A percentile compares a stretch with the other conserved stretches of the same genome.
Conservation (phyloP, 1,140 invertebrate genomes). For the Scaptomyza graminum region DNA sequence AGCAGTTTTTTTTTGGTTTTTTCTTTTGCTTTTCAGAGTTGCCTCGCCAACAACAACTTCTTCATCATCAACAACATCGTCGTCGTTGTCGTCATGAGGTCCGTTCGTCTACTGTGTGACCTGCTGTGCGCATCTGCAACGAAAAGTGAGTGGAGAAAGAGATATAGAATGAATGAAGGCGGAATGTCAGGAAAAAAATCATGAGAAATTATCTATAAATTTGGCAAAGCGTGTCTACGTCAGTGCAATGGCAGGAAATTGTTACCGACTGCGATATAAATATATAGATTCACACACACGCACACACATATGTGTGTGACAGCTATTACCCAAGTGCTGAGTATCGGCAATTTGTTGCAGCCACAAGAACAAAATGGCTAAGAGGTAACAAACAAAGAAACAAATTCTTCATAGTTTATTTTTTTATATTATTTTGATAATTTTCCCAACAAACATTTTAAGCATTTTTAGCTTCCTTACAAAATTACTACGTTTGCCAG, state of each 20-base stretch:
- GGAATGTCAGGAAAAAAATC: slow-evolving; percentile 60
- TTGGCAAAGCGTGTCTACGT: slow-evolving; percentile 62
- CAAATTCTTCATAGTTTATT: too few relatives aligned
- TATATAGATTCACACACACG: slow-evolving; percentile 33
- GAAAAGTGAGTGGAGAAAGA: slow-evolving; percentile 8
- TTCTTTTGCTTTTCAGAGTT: slow-evolving; percentile 27
- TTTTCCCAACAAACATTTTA: too few relatives aligned
- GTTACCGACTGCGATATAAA: slow-evolving; percentile 71
- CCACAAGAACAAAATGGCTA: too few relatives aligned
- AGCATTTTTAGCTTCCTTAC: too few relatives aligned
- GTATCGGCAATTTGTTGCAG: too few relatives aligned
- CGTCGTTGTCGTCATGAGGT: slow-evolving; percentile 16
- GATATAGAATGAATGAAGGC: slow-evolving; percentile 26
- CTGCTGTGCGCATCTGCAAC: slow-evolving; percentile 71
- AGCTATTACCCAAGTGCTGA: slow-evolving; percentile 2
- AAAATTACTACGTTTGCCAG: background rate
- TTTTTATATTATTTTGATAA: too few relatives aligned
- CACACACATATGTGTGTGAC: slow-evolving; percentile 11
- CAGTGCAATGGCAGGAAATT: slow-evolving; percentile 63
- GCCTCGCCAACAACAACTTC: slow-evolving; percentile 66
- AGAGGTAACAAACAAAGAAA: too few relatives aligned
- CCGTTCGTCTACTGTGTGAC: slow-evolving; percentile 47
- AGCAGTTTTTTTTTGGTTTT: slow-evolving; percentile 41
- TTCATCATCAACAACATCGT: slow-evolving; percentile 49
- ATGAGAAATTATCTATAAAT: slow-evolving; percentile 80